A percentile compares a stretch with the other conserved stretches of the same genome.
Evolutionary conservation across 1,140 invertebrate species (phyloP).

Genomic region (Drosophila santomea): DNA sequence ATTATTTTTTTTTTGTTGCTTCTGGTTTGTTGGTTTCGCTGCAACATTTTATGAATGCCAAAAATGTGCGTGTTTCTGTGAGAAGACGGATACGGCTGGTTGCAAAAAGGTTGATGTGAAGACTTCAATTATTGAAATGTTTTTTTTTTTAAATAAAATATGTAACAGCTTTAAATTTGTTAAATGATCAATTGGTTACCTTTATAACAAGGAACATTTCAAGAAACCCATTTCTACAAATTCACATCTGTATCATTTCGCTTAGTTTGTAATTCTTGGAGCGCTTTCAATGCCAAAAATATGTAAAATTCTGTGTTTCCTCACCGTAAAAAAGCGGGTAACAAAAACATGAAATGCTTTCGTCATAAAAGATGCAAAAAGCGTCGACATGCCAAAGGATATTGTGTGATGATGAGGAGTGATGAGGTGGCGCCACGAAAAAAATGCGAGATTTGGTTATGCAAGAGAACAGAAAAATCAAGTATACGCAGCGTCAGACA

Average conservation of each 20-base stretch:
- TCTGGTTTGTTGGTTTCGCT: conserved; percentile 44
- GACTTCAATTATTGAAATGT: not conserved
- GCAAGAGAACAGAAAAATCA: conserved; percentile 50
- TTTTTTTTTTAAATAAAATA: not conserved
- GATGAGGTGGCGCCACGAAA: not conserved
- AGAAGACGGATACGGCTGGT: not conserved
- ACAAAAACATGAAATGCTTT: conserved; percentile 52
- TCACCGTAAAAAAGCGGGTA: conserved; percentile 15
- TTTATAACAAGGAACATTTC: not conserved
- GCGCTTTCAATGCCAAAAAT: conserved; percentile 72
- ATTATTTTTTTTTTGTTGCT: not conserved
- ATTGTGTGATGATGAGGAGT: conserved; percentile 23
- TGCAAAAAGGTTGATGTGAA: not conserved
- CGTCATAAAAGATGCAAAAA: conserved; percentile 65
- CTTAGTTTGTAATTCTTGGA: conserved; percentile 38
- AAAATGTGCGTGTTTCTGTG: conserved; percentile 59
- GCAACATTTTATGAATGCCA: conserved; percentile 72
- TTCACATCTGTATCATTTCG: conserved; percentile 15
- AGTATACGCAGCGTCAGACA: conserved; percentile 70
- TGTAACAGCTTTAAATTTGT: not conserved
- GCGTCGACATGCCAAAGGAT: conserved; percentile 46
- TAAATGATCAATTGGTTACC: too few species aligned
- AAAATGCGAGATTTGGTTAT: conserved; percentile 7
- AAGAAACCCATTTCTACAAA: not conserved
- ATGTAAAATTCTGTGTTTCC: conserved; percentile 58